Evolutionary conservation across 2,888 invertebrate species (phyloP).

Genomic region (Seira ritae): DNA sequence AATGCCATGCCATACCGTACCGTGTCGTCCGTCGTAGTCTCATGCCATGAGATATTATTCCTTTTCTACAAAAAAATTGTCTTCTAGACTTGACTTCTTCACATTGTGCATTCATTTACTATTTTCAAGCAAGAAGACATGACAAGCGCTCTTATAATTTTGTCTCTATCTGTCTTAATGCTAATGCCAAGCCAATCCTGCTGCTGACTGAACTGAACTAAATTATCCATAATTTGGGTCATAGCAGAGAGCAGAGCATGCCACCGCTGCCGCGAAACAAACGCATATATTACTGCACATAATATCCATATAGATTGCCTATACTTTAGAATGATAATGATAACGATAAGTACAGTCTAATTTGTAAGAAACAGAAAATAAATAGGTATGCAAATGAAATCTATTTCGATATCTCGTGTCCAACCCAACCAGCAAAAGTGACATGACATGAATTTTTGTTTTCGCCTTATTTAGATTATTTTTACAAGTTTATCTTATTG

Average conservation of each 20-base stretch:
- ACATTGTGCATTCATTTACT: neutral
- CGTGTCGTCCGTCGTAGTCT: neutral
- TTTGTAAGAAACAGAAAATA: neutral
- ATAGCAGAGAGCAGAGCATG: neutral
- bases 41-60: neutral
- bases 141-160: neutral
- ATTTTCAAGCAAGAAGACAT: too few relatives aligned
- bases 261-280: neutral
- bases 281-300: neutral
- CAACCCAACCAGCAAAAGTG: too few relatives aligned
- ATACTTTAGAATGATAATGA: neutral
- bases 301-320: too few relatives aligned
- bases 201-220: neutral
- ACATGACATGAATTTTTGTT: too few relatives aligned
- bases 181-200: neutral
- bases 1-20: too few relatives aligned
- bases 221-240: conserved; percentile 60
- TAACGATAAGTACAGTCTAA: neutral
- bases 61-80: neutral
- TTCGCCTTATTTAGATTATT: too few relatives aligned
- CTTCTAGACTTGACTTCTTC: neutral
- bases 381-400: neutral
- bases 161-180: neutral
- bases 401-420: neutral
- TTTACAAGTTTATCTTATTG: too few relatives aligned